Percentiles rank a stretch among this genome's conserved stretches.
These are phyloP conservation scores for Odontomyia ornata DNA, from an alignment of 2,888 invertebrate genomes.

Conservation along the genomic window DNA sequence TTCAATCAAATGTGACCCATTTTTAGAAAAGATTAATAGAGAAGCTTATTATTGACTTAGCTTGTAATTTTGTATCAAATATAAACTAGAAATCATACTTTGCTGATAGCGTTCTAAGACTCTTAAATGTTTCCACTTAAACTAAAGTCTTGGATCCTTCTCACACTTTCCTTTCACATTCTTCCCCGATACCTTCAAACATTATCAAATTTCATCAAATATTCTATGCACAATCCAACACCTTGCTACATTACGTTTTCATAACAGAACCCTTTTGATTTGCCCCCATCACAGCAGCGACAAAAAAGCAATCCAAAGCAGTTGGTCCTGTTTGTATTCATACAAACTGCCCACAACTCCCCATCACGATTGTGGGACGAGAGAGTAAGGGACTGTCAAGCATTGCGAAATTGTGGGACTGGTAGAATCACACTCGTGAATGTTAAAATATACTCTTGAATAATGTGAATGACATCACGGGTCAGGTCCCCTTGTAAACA, in stretches of 20 bases:
- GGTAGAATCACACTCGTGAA: background rate
- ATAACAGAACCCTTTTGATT: constrained; percentile 30
- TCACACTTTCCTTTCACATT: background rate
- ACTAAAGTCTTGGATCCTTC: too few relatives aligned
- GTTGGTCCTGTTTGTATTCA: background rate
- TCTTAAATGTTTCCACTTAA: too few relatives aligned
- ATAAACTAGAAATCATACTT: too few relatives aligned
- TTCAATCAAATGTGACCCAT: too few relatives aligned
- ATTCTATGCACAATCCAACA: constrained; percentile 32
- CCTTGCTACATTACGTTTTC: constrained; percentile 42
- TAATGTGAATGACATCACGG: constrained; percentile 11
- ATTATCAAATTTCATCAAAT: background rate
- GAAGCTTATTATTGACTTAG: too few relatives aligned
- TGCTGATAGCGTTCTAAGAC: too few relatives aligned
- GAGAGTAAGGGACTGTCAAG: constrained; percentile 3
- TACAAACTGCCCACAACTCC: background rate
- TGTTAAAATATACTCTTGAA: constrained; percentile 15
- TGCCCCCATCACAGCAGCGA: background rate
- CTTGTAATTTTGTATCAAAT: too few relatives aligned
- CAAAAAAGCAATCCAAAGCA: background rate
- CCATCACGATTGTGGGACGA: background rate
- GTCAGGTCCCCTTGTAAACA: constrained; percentile 38
- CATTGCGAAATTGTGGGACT: constrained; percentile 15
- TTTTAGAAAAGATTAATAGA: too few relatives aligned
- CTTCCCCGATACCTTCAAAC: background rate